Evolutionary conservation across 2,888 invertebrate species (phyloP), one percentile per base, ranked within the genome.

Genomic region (Drosophila nigricruria): DNA sequence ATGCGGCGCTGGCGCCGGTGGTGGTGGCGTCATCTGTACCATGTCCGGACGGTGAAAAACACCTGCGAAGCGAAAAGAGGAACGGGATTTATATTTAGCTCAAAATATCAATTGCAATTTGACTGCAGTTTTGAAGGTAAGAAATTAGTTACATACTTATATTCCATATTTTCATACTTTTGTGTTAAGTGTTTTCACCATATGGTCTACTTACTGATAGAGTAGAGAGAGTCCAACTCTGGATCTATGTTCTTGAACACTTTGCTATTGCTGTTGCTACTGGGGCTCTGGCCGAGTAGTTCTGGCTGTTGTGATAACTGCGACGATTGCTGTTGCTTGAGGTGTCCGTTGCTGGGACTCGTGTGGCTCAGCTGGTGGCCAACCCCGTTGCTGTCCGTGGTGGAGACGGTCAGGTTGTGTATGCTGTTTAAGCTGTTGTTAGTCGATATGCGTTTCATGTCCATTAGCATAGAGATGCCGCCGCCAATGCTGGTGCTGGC

Each of bases 1-100:
- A 92, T 96, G 96, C 58, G 96, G 96, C 72, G 95, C 96, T 27
- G 96, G 96, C 71, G 96, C 96, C 4, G 96, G 96, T 47, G 96
- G 96, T 36, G 96, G 95, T 25, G 96, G 96, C 32, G 96, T 95
- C 81, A 95, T 94, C 76, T 93, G 93, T 60, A 91, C 91, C 89
- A 92, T 91, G 65, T 93, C 93, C 69, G 92, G 87, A 16, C 92
- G 92, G 75, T 91, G 93, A 81, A 93, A 92, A 74, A 92, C 91
- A 74, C 91, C 92, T 93, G 49, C 0, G 47, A 66, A 63, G 53
- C 23, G n/a, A 25, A 18, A 14, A 18, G 23, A 23, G 9, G 8
- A 16, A 25, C 0, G 4, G 6, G 25, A 45, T 45, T 14, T 34
- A 50, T 34, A 50, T 34, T 14, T 34, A 23, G n/a, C 23, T 34